phyloP scores from a whole-genome alignment of 2,113 vertebrate species.

The Thamnophis sirtalis region DNA sequence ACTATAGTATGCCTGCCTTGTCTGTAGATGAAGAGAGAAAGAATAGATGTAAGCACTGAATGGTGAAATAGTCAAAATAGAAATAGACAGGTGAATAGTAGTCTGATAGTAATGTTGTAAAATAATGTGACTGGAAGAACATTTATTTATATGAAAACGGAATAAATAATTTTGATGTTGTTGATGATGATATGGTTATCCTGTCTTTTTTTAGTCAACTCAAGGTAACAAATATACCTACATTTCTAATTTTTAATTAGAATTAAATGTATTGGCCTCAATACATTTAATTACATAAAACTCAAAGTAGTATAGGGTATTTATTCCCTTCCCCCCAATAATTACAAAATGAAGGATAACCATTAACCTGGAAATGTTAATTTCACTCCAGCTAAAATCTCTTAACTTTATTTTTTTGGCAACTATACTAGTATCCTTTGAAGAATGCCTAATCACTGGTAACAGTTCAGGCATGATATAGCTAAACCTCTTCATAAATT shows the following conservation, averaged over 20 bases:
- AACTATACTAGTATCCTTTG: not conserved
- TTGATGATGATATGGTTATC: not conserved
- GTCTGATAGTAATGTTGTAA: not conserved
- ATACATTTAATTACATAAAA: too few species aligned
- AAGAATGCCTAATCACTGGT: not conserved
- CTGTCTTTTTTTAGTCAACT: not conserved
- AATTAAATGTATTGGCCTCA: not conserved
- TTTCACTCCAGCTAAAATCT: not conserved
- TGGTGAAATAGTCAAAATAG: not conserved
- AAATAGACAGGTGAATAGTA: not conserved
- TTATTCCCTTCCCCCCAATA: not conserved
- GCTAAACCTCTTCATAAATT: not conserved
- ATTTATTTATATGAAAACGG: not conserved
- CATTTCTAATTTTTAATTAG: not conserved
- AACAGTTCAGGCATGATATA: not conserved
- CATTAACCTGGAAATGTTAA: not conserved
- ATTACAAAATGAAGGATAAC: not conserved
- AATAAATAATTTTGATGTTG: not conserved
- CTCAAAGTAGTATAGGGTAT: not conserved
- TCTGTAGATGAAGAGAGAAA: not conserved
- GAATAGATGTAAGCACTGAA: not conserved
- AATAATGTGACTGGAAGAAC: not conserved
- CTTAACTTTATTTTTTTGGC: not conserved
- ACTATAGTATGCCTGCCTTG: not conserved
- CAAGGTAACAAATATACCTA: not conserved